Conservation (phyloP, 2,888 invertebrate genomes). For the Poecilobothrus nobilitatus region DNA sequence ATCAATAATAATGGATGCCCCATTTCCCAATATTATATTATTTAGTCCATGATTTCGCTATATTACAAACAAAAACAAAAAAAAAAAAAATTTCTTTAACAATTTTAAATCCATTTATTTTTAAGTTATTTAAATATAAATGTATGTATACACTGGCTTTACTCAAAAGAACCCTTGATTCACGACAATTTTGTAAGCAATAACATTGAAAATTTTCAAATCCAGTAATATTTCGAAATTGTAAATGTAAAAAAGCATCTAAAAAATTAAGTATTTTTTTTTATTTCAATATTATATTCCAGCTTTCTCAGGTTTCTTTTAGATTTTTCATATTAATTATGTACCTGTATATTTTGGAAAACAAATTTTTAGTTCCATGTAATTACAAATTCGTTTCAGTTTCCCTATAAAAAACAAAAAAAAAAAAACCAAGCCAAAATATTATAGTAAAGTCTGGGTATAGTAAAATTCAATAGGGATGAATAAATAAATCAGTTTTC, state of each 20-base stretch:
- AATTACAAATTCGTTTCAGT: slow-evolving; percentile 34
- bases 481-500: too few relatives aligned
- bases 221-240: background rate
- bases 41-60: slow-evolving; percentile 13
- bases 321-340: slow-evolving; percentile 9
- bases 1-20: slow-evolving; percentile 26
- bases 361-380: slow-evolving; percentile 32
- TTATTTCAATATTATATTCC: too few relatives aligned
- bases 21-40: slow-evolving; percentile 19
- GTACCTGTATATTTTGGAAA: slow-evolving; percentile 32
- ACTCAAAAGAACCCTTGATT: slow-evolving; percentile 30
- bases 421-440: too few relatives aligned
- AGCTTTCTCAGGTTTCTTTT: background rate
- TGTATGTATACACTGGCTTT: slow-evolving; percentile 24
- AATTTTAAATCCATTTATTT: too few relatives aligned
- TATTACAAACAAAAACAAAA: too few relatives aligned
- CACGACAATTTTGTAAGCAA: slow-evolving; percentile 37
- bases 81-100: too few relatives aligned
- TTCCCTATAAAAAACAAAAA: background rate
- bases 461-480: too few relatives aligned
- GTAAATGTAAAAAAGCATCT: background rate
- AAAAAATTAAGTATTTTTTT: background rate
- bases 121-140: too few relatives aligned
- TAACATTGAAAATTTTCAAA: slow-evolving; percentile 27
- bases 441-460: too few relatives aligned